Conservation (phyloP, 23 tunicate genomes). For the Trididemnum nubilum region DNA sequence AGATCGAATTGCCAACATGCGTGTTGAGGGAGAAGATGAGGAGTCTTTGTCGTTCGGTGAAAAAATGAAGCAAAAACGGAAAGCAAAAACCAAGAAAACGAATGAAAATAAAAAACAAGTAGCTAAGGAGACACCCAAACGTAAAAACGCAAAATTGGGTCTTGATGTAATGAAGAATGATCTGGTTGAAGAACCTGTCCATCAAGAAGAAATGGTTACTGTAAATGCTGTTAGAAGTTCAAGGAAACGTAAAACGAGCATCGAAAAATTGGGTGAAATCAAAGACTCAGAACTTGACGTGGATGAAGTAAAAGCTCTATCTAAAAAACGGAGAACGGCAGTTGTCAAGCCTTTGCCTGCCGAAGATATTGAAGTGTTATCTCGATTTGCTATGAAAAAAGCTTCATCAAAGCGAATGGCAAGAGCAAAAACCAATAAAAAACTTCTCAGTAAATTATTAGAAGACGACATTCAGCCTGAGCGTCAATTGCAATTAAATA, state of each 20-base stretch:
- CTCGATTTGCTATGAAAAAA: too few species aligned
- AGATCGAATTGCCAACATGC: conserved; percentile 1
- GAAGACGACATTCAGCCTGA: neutral
- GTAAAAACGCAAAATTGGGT: neutral
- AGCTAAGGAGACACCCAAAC: conserved; percentile 9
- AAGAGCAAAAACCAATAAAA: neutral
- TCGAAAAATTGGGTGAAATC: too few species aligned
- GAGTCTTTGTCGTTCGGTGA: neutral
- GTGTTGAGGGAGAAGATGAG: conserved; percentile 1
- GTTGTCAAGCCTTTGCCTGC: neutral
- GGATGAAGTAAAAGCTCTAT: too few species aligned
- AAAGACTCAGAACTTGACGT: too few species aligned
- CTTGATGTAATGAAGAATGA: neutral
- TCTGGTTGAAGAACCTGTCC: neutral
- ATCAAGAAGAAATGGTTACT: too few species aligned
- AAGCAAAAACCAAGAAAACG: neutral
- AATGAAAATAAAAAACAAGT: neutral
- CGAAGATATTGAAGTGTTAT: too few species aligned
- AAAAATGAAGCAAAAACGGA: conserved; percentile 19
- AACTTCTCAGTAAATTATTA: neutral
- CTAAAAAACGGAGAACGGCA: neutral
- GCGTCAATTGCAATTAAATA: too few species aligned
- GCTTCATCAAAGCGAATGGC: neutral
- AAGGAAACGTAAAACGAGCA: too few species aligned
- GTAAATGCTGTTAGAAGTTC: too few species aligned